Evolutionary conservation across 2,888 invertebrate genomes (phyloP), one percentile per base, ranked within the genome.

Genomic region (Parnassius orleans): DNA sequence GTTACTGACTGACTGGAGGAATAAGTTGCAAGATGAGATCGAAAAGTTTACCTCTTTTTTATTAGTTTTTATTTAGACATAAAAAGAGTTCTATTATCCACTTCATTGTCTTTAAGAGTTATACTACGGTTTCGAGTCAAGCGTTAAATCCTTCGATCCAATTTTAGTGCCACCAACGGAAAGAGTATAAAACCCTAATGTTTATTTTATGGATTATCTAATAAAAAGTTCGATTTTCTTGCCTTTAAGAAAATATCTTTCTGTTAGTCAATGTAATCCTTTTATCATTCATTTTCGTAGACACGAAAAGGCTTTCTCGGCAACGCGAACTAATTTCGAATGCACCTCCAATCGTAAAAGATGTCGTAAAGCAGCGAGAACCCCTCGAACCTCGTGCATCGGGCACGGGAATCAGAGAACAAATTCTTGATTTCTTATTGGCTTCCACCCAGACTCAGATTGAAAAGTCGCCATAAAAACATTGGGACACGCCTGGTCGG

Each of bases 351-450:
- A 88, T 90, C 90, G 90, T 91, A 91, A 91, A 91, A 90, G 86
- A 81, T 88, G 89, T 89, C 91, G 90, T 91, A 91, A 91, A 91
- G 90, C 86, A 89, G 75, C 85, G 84, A 81, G 80, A 76, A 80
- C 87, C 89, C 90, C 84, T 84, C 83, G 78, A 83, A 82, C 83
- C 82, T 85, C 33, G 33, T 33, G 33, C 33, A 33, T 33, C 33
- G 86, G 89, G 90, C 90, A 87, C 86, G 84, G 75, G 85, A 85
- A 87, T 87, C 88, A 87, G 82, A 83, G 85, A 84, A 86, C 87
- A 87, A 91, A 90, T 88, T 87, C 87, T 90, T 90, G 90, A 90
- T 90, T 91, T 89, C 88, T 90, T 90, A 90, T 90, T 91, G 91
- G 88, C 86, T 89, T 85, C 86, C 83, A 79, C 86, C 87, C 87